Evolutionary conservation across 2,113 vertebrate species (phyloP).

Genomic region (Toxotes jaculatrix): DNA sequence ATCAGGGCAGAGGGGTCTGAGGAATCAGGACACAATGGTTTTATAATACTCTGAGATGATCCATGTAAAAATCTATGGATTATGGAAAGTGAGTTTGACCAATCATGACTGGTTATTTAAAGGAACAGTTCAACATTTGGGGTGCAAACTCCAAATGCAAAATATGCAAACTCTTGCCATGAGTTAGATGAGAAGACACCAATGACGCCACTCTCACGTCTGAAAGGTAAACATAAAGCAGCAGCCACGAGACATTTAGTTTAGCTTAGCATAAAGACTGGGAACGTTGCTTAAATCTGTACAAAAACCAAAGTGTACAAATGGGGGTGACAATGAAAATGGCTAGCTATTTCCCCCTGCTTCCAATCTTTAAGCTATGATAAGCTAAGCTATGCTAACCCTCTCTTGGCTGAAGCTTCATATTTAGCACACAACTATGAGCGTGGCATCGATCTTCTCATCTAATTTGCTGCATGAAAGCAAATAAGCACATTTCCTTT

Average conservation of each 20-base stretch:
- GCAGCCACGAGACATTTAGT: background rate
- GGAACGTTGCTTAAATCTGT: background rate
- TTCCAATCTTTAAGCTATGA: background rate
- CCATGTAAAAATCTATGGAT: conserved; percentile 45
- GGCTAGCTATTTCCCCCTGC: background rate
- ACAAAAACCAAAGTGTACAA: background rate
- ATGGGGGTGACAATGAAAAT: background rate
- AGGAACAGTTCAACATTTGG: background rate
- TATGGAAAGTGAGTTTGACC: conserved; percentile 40
- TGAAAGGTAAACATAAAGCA: background rate
- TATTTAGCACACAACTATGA: background rate
- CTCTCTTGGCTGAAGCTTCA: background rate
- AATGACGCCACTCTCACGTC: background rate
- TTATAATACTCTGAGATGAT: conserved; percentile 64
- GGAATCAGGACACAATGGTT: conserved; percentile 75
- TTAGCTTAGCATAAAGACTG: background rate
- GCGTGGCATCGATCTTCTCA: background rate
- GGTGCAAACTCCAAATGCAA: background rate
- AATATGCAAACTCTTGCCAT: conserved; percentile 4
- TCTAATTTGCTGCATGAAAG: background rate
- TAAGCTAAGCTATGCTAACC: background rate
- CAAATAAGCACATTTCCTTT: background rate
- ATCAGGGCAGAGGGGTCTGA: conserved; percentile 68
- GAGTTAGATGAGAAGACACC: background rate
- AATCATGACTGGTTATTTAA: conserved; percentile 38